Conservation (phyloP, 1,140 invertebrate genomes). For the Prorops nasuta region DNA sequence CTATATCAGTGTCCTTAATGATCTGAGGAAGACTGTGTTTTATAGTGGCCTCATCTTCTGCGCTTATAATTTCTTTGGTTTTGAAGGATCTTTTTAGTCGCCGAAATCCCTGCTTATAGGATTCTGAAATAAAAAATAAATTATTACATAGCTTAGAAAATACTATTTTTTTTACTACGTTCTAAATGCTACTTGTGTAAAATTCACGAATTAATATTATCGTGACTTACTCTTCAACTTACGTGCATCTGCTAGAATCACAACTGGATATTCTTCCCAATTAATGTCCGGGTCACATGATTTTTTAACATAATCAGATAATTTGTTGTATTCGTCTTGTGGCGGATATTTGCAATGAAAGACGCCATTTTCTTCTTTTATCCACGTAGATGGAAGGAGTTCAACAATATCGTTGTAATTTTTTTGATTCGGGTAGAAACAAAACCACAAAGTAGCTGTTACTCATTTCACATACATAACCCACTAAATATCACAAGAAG, state of each 20-base stretch:
- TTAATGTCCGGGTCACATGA: neutral
- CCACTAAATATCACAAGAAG: too few relatives aligned
- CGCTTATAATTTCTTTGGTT: neutral
- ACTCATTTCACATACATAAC: too few relatives aligned
- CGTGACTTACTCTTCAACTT: too few relatives aligned
- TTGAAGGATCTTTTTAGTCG: neutral
- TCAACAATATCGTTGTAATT: neutral
- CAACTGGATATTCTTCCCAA: neutral
- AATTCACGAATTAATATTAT: too few relatives aligned
- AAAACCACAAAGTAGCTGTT: neutral
- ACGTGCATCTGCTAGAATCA: neutral
- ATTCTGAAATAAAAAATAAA: neutral
- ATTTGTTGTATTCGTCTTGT: neutral
- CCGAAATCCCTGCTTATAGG: neutral
- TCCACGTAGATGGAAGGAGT: neutral
- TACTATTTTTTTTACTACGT: neutral
- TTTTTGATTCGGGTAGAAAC: neutral
- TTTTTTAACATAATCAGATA: neutral
- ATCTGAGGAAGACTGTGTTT: too few relatives aligned
- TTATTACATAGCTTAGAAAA: neutral
- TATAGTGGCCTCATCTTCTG: neutral
- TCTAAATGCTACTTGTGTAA: too few relatives aligned
- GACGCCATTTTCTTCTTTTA: neutral
- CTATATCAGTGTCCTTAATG: too few relatives aligned
- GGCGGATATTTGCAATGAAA: neutral